Conservation (phyloP, 2,888 invertebrate genomes). For the Listrodromus nycthemerus region DNA sequence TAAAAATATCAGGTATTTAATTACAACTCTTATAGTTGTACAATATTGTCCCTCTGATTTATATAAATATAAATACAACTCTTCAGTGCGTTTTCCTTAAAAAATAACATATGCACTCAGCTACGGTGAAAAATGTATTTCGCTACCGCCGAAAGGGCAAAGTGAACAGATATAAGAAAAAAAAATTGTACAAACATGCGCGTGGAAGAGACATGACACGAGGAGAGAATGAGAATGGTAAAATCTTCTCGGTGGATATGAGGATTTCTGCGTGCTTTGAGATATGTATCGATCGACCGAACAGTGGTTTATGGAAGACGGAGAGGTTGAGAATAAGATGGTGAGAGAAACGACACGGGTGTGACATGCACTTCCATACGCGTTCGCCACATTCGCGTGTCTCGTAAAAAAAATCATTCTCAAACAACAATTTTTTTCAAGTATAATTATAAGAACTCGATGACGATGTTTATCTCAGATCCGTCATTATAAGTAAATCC, state of each 20-base stretch:
- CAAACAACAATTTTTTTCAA: background rate
- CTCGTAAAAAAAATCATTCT: background rate
- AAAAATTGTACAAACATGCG: conserved; percentile 24
- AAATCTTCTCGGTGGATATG: conserved; percentile 74
- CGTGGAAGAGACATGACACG: conserved; percentile 45
- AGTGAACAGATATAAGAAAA: conserved; percentile 24
- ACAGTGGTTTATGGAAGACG: conserved; percentile 53
- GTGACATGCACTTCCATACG: conserved; percentile 63
- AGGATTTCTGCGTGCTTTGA: conserved; percentile 36
- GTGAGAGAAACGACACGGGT: conserved; percentile 39
- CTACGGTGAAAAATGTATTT: background rate
- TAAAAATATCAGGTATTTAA: no score
- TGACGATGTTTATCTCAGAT: background rate
- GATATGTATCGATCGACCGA: conserved; percentile 78
- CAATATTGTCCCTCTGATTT: background rate
- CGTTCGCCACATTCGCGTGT: conserved; percentile 41
- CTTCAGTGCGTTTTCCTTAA: background rate
- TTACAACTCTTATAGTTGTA: background rate
- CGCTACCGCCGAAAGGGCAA: conserved; percentile 12
- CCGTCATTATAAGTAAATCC: background rate
- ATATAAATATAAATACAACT: background rate
- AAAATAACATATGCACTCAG: background rate
- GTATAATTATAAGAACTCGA: background rate
- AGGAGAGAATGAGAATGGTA: conserved; percentile 69
- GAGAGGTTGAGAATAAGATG: conserved; percentile 43